Base-by-base conservation (phyloP, 2,113 vertebrate genomes). In the Blennius ocellaris region DNA sequence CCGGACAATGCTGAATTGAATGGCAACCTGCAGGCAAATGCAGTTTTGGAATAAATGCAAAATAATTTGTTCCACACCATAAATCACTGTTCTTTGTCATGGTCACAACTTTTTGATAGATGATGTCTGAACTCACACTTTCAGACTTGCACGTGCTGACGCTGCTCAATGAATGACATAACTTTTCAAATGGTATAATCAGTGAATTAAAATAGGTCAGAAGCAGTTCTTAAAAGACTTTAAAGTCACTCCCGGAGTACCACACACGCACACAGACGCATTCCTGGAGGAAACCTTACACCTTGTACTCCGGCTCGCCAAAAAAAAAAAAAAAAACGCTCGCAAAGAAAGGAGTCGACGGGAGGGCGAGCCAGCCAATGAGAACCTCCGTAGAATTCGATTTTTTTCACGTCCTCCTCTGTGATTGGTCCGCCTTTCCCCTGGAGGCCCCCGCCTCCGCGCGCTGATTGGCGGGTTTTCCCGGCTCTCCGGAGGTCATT, bases 401-500 rank as follows among this genome's bases (percentile, higher is more conserved):
- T 85, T 91, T 92, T 15, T 8, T 11, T n/a, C n/a, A 0, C 8
- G 12, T 59, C 7, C 30, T 52, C 11, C 2, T 0, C 39, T 10
- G 5, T 15, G 56, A 94, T 94, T 93, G 92, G 93, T 2, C 38
- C 0, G 8, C 0, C 2, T 1, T 0, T 1, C 16, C 69, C 50
- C 52, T 0, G 0, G 38, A 40, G 67, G 47, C 7, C 6, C 51
- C 81, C 87, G 11, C 90, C 80, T n/a, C 54, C 43, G 39, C 0
- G 14, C 52, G 0, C 50, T 55, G 69, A 88, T 93, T 91, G 86
- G 86, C 10, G 36, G 12, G 9, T 67, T 92, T 93, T 93, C 90
- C 89, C 91, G 91, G 91, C 90, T 90, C 80, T 65, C 11, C 64
- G 81, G 66, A 80, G 69, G 61, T 89, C 75, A 91, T 89, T 92